Evolutionary conservation across 2,888 invertebrate species (phyloP).

Genomic region (Zygothrica quintamaculata): DNA sequence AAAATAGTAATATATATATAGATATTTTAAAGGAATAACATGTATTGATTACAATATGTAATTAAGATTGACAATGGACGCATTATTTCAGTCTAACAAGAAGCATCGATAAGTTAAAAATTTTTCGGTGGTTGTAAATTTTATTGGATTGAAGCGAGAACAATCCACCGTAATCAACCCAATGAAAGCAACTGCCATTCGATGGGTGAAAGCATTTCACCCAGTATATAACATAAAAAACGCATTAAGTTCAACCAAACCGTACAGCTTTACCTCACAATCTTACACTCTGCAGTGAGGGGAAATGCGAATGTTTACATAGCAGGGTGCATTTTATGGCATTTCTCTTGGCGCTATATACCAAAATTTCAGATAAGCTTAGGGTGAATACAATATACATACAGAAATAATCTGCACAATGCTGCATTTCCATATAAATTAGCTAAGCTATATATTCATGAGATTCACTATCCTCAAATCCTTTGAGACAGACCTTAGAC

Average conservation of each 20-base stretch:
- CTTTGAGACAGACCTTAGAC: slow-evolving; percentile 51
- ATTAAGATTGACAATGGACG: neutral
- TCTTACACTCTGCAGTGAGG: slow-evolving; percentile 62
- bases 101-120: slow-evolving; percentile 35
- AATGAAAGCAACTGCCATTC: slow-evolving; percentile 31
- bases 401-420: neutral
- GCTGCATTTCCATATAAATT: slow-evolving; percentile 5
- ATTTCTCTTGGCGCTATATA: slow-evolving; percentile 23
- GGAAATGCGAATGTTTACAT: slow-evolving; percentile 70
- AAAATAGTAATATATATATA: too few species aligned
- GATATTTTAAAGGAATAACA: neutral
- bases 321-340: slow-evolving; percentile 73
- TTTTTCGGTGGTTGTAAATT: slow-evolving; percentile 55
- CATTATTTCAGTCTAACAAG: neutral
- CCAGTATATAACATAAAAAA: slow-evolving; percentile 76
- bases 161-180: slow-evolving; percentile 39
- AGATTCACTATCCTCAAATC: too few species aligned
- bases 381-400: slow-evolving; percentile 19
- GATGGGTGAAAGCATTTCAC: slow-evolving; percentile 51
- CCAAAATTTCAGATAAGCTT: slow-evolving; percentile 20
- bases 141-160: slow-evolving; percentile 37
- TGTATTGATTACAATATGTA: neutral
- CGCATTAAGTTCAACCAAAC: slow-evolving; percentile 68
- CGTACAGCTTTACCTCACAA: slow-evolving; percentile 65
- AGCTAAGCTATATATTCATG: slow-evolving; percentile 14